A percentile compares a stretch with the other conserved stretches of the same genome.
phyloP scores from a whole-genome alignment of 2,113 vertebrate genomes.

The Ophiodon elongatus region DNA sequence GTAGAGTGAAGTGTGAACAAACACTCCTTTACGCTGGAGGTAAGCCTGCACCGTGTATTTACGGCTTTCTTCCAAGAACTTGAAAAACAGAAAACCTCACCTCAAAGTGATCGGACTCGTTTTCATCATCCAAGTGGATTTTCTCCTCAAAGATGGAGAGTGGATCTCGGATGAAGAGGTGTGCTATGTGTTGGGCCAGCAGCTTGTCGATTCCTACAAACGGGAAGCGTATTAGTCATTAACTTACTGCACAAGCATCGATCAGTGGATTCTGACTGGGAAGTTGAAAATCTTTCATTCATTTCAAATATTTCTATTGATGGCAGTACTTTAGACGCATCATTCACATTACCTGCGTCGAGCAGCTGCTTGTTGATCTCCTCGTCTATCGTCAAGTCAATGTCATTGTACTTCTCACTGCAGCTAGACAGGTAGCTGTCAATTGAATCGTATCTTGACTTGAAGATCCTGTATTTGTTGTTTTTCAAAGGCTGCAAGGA shows the following conservation, averaged over 20 bases:
- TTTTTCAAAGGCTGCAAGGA: constrained; percentile 93
- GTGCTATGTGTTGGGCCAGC: constrained; percentile 97
- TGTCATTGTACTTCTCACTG: constrained; percentile 98
- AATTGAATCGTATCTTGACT: constrained; percentile 98
- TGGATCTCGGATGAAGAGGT: constrained; percentile 98
- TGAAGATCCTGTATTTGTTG: constrained; percentile 94
- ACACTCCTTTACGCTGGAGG: background rate
- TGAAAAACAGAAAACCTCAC: constrained; percentile 57
- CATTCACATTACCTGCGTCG: constrained; percentile 86
- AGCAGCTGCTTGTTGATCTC: constrained; percentile 93
- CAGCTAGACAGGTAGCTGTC: constrained; percentile 98
- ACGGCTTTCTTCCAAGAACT: background rate
- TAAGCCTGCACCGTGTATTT: background rate
- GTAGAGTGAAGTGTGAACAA: background rate
- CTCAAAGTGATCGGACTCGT: constrained; percentile 99
- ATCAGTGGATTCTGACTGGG: background rate
- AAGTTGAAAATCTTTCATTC: background rate
- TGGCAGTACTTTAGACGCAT: background rate
- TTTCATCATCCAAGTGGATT: constrained; percentile 96
- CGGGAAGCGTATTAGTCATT: constrained; percentile 38
- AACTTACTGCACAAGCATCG: background rate
- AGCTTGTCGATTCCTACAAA: constrained; percentile 94
- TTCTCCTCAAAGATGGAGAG: constrained; percentile 95
- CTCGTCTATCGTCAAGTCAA: constrained; percentile 95
- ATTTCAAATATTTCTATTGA: background rate